Evolutionary conservation across 2,113 vertebrate genomes (phyloP).

Genomic region (Tapirus terrestris): DNA sequence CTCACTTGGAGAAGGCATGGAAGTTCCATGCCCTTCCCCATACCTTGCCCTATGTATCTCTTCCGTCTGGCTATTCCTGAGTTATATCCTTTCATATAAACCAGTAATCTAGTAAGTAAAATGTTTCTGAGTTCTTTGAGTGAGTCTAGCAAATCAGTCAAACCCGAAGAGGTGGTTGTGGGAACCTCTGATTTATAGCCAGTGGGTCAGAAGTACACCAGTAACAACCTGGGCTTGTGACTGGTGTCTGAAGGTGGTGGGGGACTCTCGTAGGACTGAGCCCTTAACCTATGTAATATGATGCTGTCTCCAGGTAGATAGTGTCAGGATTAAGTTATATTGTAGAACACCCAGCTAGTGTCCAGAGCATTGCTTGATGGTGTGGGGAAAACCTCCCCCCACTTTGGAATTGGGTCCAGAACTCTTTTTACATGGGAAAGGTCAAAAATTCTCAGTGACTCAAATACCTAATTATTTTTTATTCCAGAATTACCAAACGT

Average conservation of each 20-base stretch:
- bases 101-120: not conserved
- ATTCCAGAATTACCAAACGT: not conserved
- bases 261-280: not conserved
- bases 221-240: not conserved
- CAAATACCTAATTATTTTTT: not conserved
- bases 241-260: not conserved
- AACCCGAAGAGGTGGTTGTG: not conserved
- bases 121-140: not conserved
- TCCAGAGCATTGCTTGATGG: not conserved
- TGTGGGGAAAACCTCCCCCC: not conserved
- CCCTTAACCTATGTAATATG: not conserved
- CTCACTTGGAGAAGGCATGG: not conserved
- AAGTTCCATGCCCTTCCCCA: not conserved
- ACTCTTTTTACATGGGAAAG: not conserved
- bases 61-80: not conserved
- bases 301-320: not conserved
- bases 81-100: not conserved
- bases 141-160: not conserved
- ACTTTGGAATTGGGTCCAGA: not conserved
- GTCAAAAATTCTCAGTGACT: not conserved
- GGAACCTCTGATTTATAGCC: not conserved
- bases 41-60: not conserved
- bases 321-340: not conserved
- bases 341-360: not conserved
- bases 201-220: not conserved